Base-by-base conservation (phyloP, 2,888 invertebrate species). In the Laothoe populi region DNA sequence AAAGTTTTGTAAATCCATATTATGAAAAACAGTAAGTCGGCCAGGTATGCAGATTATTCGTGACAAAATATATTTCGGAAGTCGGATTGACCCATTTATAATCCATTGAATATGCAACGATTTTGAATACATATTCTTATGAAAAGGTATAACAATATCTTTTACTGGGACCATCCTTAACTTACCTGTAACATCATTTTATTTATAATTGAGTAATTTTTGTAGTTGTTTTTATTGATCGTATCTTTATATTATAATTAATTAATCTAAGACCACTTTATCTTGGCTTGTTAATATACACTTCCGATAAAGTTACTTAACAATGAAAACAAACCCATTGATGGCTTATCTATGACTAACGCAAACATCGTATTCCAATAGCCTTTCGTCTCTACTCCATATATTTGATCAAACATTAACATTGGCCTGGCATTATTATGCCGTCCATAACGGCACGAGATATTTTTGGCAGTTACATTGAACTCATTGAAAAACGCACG, bases 401-500 rank as follows among this genome's bases (percentile, higher is more conserved):
- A 31, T 31, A 19, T 59, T 59, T 59, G 21, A 24, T 45, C 5
- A 21, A 35, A 46, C 35, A 35, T 60, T 60, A 40, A 0, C 19
- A 44, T 38, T 49, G 24, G 24, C 40, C n/a, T 5, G 11, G 24
- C 24, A 13, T 57, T 23, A 38, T 21, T 13, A 44, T 4, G 46
- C 48, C n/a, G 23, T 19, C 38, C 46, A 48, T 53, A 53, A 31
- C 19, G 19, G 53, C 38, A 24, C 48, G 21, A 38, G 40, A 60
- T 60, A 60, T 60, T 60, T 48, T 40, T 16, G 38, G 60, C 24
- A 48, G 48, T 35, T 48, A 38, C 40, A 60, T 48, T 48, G 48
- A 49, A 48, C 48, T 61, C 53, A 53, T 61, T 49, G 49, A 42
- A 53, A 53, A 61, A 42, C 42, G 42, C 48, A 40, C 63, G 71